Conservation (phyloP, 2,888 invertebrate genomes). For the Mimachlamys varia region DNA sequence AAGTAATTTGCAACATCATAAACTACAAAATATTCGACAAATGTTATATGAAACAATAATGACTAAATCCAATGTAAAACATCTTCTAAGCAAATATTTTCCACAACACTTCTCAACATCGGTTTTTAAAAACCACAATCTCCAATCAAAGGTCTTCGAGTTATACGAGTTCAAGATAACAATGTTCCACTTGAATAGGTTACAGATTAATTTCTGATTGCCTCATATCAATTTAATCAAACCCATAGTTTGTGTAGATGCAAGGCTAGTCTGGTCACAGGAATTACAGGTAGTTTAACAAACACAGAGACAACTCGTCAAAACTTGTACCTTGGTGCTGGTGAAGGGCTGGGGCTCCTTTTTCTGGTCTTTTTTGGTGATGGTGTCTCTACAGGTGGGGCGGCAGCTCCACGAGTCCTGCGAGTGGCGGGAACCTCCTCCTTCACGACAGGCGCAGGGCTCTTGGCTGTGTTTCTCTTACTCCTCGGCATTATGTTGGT, state of each 20-base stretch:
- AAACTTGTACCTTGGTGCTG: constrained; percentile 53
- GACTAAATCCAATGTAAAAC: no score
- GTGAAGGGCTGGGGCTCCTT: constrained; percentile 58
- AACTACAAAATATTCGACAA: neutral
- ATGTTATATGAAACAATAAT: no score
- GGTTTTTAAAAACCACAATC: no score
- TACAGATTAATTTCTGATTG: no score
- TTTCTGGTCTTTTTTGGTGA: constrained; percentile 56
- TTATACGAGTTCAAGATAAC: no score
- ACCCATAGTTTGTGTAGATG: neutral
- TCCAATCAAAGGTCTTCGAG: no score
- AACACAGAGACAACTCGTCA: neutral
- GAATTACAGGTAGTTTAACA: neutral
- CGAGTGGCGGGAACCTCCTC: constrained; percentile 38
- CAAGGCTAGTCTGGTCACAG: neutral
- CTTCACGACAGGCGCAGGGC: constrained; percentile 9
- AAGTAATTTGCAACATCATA: neutral
- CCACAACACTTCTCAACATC: no score
- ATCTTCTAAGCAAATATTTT: no score
- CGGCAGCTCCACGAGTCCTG: constrained; percentile 39
- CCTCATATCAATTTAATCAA: no score
- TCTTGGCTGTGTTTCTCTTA: neutral
- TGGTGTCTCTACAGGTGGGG: constrained; percentile 44
- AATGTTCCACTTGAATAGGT: no score
- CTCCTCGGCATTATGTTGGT: neutral